Evolutionary conservation across 1,140 invertebrate species (phyloP).

Genomic region (Drosophila lacertosa): DNA sequence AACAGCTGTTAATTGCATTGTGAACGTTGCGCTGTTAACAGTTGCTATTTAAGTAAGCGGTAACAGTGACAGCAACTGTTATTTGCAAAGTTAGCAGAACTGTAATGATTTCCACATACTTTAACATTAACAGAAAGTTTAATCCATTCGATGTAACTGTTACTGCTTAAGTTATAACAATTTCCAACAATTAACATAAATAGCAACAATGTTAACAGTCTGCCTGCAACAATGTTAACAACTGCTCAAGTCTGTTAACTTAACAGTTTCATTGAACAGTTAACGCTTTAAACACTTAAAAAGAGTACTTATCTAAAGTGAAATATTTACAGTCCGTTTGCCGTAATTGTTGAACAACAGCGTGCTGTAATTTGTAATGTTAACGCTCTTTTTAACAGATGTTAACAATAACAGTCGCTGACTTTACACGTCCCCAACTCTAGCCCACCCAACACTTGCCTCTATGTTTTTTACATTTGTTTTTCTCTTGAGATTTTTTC

Average conservation of each 20-base stretch:
- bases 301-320: background rate
- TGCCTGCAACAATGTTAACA: too few relatives aligned
- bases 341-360: background rate
- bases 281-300: background rate
- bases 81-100: background rate
- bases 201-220: too few relatives aligned
- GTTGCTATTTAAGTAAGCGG: too few relatives aligned
- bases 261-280: background rate
- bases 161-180: too few relatives aligned
- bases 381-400: background rate
- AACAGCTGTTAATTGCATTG: too few relatives aligned
- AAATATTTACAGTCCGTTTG: background rate
- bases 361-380: slow-evolving; percentile 1
- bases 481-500: background rate
- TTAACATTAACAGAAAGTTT: too few relatives aligned
- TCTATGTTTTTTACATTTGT: background rate
- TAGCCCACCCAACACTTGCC: background rate
- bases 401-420: slow-evolving; percentile 7
- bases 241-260: too few relatives aligned
- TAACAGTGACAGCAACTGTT: too few relatives aligned
- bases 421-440: background rate
- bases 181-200: too few relatives aligned
- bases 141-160: too few relatives aligned
- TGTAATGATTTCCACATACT: too few relatives aligned
- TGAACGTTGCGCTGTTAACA: too few relatives aligned